Percentiles rank a stretch among this genome's conserved stretches.
Evolutionary conservation across 2,888 invertebrate species (phyloP).

Genomic region (Tetropium fuscum): DNA sequence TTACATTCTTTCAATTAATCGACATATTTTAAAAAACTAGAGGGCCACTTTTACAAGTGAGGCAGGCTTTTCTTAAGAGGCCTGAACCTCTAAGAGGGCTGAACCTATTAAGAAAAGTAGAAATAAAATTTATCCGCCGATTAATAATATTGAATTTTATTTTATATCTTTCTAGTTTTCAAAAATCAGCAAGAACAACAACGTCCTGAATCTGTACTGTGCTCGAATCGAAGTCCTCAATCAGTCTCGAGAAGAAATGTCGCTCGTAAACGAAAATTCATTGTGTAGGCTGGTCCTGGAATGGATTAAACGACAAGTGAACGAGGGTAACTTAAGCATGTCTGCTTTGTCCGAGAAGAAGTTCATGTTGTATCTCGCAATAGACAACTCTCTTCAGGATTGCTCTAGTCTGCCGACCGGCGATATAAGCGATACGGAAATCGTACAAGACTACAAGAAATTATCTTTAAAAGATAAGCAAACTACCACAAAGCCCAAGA

Average conservation of each 20-base stretch:
- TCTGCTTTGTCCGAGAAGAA: conserved; percentile 72
- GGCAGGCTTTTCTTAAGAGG: too few species aligned
- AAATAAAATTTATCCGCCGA: too few species aligned
- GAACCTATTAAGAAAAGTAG: too few species aligned
- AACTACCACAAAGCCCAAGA: conserved; percentile 61
- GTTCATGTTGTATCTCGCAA: conserved; percentile 81
- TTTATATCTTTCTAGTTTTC: conserved; percentile 69
- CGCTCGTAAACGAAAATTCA: conserved; percentile 69
- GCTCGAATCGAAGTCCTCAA: conserved; percentile 81
- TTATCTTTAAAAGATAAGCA: conserved; percentile 63
- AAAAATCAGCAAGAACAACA: conserved; percentile 73
- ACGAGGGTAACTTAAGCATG: conserved; percentile 60
- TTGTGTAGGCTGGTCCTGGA: conserved; percentile 74
- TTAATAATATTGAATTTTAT: conserved; percentile 5
- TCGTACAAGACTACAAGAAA: conserved; percentile 82
- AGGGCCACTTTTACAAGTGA: too few species aligned
- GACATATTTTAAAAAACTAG: too few species aligned
- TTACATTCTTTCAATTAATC: too few species aligned
- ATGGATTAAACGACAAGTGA: conserved; percentile 70
- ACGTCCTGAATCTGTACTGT: conserved; percentile 75
- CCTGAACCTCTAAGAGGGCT: too few species aligned
- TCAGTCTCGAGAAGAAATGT: conserved; percentile 77
- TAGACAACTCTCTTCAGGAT: conserved; percentile 82
- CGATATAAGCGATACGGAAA: conserved; percentile 77
- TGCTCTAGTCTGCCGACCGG: conserved; percentile 79